phyloP scores from a whole-genome alignment of 23 tunicate genomes.

The Halocynthia aurantium region DNA sequence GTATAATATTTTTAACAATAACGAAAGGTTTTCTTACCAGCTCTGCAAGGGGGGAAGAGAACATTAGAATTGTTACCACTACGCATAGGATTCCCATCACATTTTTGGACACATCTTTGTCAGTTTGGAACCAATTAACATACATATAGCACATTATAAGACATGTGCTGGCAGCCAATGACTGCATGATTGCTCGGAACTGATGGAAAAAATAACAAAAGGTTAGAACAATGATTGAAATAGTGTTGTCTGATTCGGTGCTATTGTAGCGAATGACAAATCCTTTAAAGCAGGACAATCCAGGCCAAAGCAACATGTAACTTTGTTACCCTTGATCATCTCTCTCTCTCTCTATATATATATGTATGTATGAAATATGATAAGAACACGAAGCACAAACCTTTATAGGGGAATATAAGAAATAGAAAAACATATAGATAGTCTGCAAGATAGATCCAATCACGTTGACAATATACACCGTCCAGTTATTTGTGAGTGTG shows the following conservation, averaged over 20 bases:
- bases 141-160: not conserved
- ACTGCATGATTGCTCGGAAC: conserved; percentile 25
- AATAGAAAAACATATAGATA: conserved; percentile 30
- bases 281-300: no score
- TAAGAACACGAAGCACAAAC: not conserved
- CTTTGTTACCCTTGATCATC: no score
- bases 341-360: no score
- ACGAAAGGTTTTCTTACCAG: conserved; percentile 25
- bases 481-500: conserved; percentile 36
- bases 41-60: conserved; percentile 67
- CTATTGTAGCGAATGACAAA: no score
- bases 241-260: no score
- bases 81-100: conserved; percentile 38
- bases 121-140: not conserved
- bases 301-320: no score
- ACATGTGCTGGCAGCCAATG: conserved; percentile 3
- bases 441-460: conserved; percentile 48
- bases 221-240: not conserved
- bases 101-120: conserved; percentile 2
- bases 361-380: not conserved
- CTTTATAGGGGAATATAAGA: conserved; percentile 21
- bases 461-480: conserved; percentile 54
- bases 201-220: not conserved
- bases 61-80: conserved; percentile 55
- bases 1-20: not conserved